These are phyloP conservation scores for Acleris laterana DNA, from an alignment of 2,888 invertebrate genomes.

Conservation along the genomic window DNA sequence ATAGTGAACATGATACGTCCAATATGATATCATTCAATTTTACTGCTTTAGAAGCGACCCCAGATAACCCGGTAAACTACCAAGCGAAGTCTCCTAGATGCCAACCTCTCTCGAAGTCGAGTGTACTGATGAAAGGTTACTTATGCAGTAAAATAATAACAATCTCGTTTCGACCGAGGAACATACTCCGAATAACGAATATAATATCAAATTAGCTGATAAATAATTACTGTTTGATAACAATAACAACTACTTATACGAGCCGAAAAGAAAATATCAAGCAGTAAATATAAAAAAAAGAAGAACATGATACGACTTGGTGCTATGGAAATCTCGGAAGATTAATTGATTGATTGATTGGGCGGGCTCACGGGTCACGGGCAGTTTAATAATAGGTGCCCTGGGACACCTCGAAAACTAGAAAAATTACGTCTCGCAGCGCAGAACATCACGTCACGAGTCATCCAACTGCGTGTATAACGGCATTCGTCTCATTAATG, in stretches of 20 bases:
- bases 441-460: constrained; percentile 16
- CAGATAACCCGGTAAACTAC: constrained; percentile 77
- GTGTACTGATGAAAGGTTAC: constrained; percentile 50
- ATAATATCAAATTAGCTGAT: no score
- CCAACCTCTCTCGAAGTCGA: constrained; percentile 59
- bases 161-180: not conserved
- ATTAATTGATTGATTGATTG: constrained; percentile 69
- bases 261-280: not conserved
- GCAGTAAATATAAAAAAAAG: constrained; percentile 5
- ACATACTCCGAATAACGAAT: not conserved
- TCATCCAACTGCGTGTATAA: constrained; percentile 29
- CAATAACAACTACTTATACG: no score
- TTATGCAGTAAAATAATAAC: constrained; percentile 17
- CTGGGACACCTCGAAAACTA: constrained; percentile 53
- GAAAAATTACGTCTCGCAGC: constrained; percentile 40
- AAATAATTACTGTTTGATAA: no score
- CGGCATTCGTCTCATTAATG: constrained; percentile 36
- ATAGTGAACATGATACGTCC: constrained; percentile 73
- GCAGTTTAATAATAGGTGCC: constrained; percentile 71
- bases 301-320: constrained; percentile 43
- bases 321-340: constrained; percentile 65
- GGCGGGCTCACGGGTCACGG: constrained; percentile 73
- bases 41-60: constrained; percentile 81
- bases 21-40: constrained; percentile 82
- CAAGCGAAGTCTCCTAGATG: constrained; percentile 73